Evolutionary conservation across 2,113 vertebrate species (phyloP).

Genomic region (Nicator chloris): DNA sequence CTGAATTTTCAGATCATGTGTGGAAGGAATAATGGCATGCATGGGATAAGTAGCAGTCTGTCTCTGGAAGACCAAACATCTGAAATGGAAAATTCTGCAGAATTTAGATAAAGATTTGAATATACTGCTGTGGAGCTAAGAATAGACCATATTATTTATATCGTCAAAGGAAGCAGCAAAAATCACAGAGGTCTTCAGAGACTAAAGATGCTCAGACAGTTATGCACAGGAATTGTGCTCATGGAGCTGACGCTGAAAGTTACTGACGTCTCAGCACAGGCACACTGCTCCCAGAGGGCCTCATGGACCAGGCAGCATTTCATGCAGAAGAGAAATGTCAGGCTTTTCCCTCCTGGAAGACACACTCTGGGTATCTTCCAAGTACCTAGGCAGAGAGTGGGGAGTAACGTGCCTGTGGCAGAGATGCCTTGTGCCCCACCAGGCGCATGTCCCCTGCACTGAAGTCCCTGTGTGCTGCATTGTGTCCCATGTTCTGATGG

Average conservation of each 20-base stretch:
- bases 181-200: constrained; percentile 9
- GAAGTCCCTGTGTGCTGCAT: background rate
- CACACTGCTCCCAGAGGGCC: background rate
- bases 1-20: constrained; percentile 67
- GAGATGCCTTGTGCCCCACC: background rate
- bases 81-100: constrained; percentile 45
- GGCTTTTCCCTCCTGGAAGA: background rate
- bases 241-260: background rate
- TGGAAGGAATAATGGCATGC: constrained; percentile 52
- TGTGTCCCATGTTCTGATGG: background rate
- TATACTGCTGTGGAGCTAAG: constrained; percentile 42
- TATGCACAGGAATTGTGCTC: background rate
- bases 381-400: background rate
- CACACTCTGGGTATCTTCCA: background rate
- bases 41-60: constrained; percentile 47
- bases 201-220: background rate
- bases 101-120: constrained; percentile 42
- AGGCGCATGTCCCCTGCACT: rapidly evolving
- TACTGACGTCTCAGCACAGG: background rate
- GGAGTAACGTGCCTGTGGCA: background rate
- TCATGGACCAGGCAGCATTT: background rate
- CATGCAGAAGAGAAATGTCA: background rate
- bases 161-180: constrained; percentile 2
- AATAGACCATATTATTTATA: constrained; percentile 70
- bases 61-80: constrained; percentile 54